Evolutionary conservation across 2,113 vertebrate genomes (phyloP).

Genomic region (Hippolais icterina): DNA sequence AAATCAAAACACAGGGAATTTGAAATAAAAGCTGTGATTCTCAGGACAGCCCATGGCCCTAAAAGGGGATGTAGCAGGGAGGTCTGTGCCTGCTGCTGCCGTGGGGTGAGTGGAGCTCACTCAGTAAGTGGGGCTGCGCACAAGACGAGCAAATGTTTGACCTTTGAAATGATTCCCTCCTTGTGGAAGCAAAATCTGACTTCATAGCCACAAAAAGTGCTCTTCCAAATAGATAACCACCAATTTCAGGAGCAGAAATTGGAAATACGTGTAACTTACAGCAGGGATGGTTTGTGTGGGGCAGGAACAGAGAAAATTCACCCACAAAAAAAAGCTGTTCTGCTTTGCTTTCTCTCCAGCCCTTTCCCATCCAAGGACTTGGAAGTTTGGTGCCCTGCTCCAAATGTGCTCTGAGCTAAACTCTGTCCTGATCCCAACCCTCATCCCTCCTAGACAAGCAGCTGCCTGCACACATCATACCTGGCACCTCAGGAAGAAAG

Average conservation of each 20-base stretch:
- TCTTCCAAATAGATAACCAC: not conserved
- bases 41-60: not conserved
- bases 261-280: not conserved
- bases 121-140: not conserved
- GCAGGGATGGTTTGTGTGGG: not conserved
- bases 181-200: not conserved
- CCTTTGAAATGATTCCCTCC: not conserved
- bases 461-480: fast-evolving
- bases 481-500: fast-evolving
- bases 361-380: no score
- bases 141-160: fast-evolving
- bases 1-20: constrained; percentile 14
- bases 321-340: fast-evolving
- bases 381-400: not conserved
- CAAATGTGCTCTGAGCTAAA: not conserved
- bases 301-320: not conserved
- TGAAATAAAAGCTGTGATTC: constrained; percentile 10
- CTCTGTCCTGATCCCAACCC: not conserved
- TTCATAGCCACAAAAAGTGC: not conserved
- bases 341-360: not conserved
- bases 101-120: not conserved
- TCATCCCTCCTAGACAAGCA: not conserved
- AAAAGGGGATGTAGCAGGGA: not conserved
- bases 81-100: not conserved
- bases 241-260: not conserved